A percentile compares a stretch with the other conserved stretches of the same genome.
Conservation (phyloP, 1,140 invertebrate species). For the Archegozetes longisetosus region DNA sequence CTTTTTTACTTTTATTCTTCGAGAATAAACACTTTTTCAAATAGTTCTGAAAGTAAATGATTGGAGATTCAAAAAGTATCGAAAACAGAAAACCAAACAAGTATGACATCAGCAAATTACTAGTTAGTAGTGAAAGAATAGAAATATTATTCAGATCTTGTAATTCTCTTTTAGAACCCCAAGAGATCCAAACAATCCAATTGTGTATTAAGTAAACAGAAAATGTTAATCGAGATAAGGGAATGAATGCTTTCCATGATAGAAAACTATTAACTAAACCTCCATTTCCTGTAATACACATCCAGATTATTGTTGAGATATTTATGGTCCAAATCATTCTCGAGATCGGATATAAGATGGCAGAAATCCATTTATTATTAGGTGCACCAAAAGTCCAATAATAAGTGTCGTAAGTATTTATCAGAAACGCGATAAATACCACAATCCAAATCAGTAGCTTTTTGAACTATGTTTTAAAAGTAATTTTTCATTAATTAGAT, state of each 20-base stretch:
- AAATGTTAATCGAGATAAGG: conserved; percentile 31
- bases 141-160: conserved; percentile 3
- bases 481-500: background rate
- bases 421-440: background rate
- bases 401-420: background rate
- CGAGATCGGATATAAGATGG: conserved; percentile 17
- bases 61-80: conserved; percentile 15
- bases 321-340: conserved; percentile 66
- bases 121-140: conserved; percentile 17
- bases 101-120: background rate
- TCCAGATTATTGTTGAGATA: conserved; percentile 70
- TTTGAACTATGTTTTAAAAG: background rate
- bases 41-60: too few species aligned
- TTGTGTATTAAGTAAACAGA: conserved; percentile 31
- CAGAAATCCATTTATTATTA: background rate
- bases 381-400: background rate
- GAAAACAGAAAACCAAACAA: conserved; percentile 2
- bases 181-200: background rate
- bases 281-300: conserved; percentile 55
- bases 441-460: background rate
- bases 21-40: too few species aligned
- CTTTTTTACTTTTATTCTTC: too few species aligned
- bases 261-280: conserved; percentile 29
- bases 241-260: conserved; percentile 28
- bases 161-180: conserved; percentile 7